These are phyloP conservation scores for Acanthurus tractus DNA, from an alignment of 2,797 vertebrate genomes.

Conservation along the genomic window DNA sequence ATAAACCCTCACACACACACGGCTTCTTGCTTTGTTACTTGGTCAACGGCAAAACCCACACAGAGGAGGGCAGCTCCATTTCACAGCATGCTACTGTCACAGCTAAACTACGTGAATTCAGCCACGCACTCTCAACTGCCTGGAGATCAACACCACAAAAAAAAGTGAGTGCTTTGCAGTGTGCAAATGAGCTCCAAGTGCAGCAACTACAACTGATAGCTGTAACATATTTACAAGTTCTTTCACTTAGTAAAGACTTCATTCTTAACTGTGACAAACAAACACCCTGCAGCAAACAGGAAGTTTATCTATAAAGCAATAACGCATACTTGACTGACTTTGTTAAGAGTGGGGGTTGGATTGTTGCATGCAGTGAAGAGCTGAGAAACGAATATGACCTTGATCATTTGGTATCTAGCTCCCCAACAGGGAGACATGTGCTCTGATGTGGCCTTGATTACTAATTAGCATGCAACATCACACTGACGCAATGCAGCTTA, in stretches of 20 bases:
- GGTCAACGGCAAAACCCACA: constrained; percentile 47
- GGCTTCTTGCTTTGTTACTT: constrained; percentile 56
- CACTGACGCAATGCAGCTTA: constrained; percentile 38
- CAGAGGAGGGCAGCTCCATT: constrained; percentile 34
- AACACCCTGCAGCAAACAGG: constrained; percentile 35
- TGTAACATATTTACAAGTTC: constrained; percentile 7
- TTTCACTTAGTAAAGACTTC: constrained; percentile 1
- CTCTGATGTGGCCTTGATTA: constrained; percentile 35
- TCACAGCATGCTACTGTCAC: constrained; percentile 50
- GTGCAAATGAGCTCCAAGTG: constrained; percentile 48
- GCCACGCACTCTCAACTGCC: constrained; percentile 17
- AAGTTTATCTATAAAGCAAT: constrained; percentile 38
- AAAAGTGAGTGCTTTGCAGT: constrained; percentile 26
- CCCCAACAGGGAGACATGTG: constrained; percentile 37
- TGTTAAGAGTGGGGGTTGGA: constrained; percentile 17
- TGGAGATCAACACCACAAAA: constrained; percentile 18
- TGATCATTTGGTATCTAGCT: constrained; percentile 22
- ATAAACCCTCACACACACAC: constrained; percentile 37
- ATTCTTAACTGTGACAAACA: constrained; percentile 16
- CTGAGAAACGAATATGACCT: constrained; percentile 22
- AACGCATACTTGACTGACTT: constrained; percentile 38
- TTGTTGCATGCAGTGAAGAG: constrained; percentile 54
- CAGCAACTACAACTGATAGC: constrained; percentile 26
- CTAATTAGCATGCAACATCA: constrained; percentile 54
- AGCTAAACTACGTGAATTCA: constrained; percentile 25